Conservation (phyloP, 2,113 vertebrate species). For the Anolis carolinensis region DNA sequence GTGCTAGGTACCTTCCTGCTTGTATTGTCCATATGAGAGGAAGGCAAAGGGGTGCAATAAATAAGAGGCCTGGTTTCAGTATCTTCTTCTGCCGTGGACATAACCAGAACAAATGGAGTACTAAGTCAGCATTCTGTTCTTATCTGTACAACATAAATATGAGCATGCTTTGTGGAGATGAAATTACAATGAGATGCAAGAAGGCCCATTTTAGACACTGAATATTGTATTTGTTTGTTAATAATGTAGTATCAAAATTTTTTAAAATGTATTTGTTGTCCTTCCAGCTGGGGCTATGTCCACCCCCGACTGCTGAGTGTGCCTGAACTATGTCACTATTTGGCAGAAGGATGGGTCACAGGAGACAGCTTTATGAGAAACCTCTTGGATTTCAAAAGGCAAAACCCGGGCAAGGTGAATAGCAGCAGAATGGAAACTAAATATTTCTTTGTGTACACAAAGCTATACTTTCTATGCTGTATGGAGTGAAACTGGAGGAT, state of each 20-base stretch:
- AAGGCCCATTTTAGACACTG: background rate
- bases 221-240: background rate
- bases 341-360: constrained; percentile 91
- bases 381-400: constrained; percentile 85
- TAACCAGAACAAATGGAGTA: background rate
- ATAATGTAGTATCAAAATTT: background rate
- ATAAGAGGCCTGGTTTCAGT: too few species aligned
- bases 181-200: background rate
- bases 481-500: too few species aligned
- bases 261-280: background rate
- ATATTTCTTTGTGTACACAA: background rate
- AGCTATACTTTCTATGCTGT: background rate
- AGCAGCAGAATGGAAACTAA: background rate
- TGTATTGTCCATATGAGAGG: too few species aligned
- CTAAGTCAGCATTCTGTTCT: background rate
- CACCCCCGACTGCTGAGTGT: constrained; percentile 91
- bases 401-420: constrained; percentile 92
- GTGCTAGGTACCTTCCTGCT: too few species aligned
- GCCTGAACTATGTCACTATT: constrained; percentile 90
- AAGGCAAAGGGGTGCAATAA: too few species aligned
- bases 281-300: constrained; percentile 89
- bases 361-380: constrained; percentile 77
- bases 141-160: background rate
- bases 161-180: background rate
- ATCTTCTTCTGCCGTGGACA: background rate